These are phyloP conservation scores for Corticium candelabrum DNA, from an alignment of 37 sponge, comb jelly and placozoan genomes.

Conservation along the genomic window DNA sequence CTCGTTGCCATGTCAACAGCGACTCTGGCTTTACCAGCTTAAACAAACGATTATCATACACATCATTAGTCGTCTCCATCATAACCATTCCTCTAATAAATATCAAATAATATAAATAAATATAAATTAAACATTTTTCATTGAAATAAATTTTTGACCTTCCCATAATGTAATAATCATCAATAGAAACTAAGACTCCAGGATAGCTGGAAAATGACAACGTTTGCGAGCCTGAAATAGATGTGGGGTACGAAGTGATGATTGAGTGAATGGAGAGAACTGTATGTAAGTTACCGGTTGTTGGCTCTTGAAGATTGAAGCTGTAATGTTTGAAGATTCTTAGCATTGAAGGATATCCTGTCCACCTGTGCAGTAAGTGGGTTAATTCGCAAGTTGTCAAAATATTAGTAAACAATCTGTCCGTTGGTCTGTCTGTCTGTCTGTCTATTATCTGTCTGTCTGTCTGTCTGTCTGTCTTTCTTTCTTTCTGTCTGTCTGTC, in stretches of 20 bases:
- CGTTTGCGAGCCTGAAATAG: conserved; percentile 23
- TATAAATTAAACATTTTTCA: too few species aligned
- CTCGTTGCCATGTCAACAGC: conserved; percentile 59
- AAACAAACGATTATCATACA: conserved; percentile 30
- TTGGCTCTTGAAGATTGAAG: conserved; percentile 26
- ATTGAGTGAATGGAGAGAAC: neutral
- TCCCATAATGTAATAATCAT: conserved; percentile 60
- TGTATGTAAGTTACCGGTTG: conserved; percentile 9
- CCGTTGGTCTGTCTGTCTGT: too few species aligned
- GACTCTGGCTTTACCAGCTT: conserved; percentile 21
- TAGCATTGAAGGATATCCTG: conserved; percentile 35
- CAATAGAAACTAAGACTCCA: conserved; percentile 39
- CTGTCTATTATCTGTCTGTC: too few species aligned
- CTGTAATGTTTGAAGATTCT: conserved; percentile 48
- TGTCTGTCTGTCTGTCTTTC: too few species aligned
- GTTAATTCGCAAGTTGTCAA: neutral
- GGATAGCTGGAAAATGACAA: conserved; percentile 61
- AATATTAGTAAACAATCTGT: too few species aligned
- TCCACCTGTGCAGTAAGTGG: conserved; percentile 22
- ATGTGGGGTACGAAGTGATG: too few species aligned
- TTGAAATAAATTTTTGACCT: too few species aligned
- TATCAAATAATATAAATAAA: neutral
- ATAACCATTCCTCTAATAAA: conserved; percentile 38
- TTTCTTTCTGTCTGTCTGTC: too few species aligned
- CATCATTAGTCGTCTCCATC: conserved; percentile 46